phyloP scores from a whole-genome alignment of 1,140 invertebrate genomes.

The Eriosoma lanigerum region DNA sequence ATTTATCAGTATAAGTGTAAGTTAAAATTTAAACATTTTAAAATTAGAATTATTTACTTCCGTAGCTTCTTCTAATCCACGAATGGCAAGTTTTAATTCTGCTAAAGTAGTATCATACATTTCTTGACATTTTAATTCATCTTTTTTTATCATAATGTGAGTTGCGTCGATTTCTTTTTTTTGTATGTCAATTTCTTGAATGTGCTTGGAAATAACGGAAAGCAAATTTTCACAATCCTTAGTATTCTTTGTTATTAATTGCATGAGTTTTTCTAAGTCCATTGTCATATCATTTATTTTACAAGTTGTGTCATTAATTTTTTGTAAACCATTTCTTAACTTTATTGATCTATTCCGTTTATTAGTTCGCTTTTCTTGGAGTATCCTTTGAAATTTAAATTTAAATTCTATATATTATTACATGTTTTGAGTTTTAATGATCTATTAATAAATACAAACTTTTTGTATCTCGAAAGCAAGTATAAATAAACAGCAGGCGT shows the following conservation, averaged over 20 bases:
- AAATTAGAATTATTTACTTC: conserved; percentile 60
- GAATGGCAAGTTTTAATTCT: conserved; percentile 80
- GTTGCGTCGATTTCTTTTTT: conserved; percentile 68
- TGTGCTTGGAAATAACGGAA: conserved; percentile 74
- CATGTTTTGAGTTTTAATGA: neutral
- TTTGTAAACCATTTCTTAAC: conserved; percentile 71
- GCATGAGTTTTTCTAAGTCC: conserved; percentile 55
- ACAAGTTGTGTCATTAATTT: conserved; percentile 72
- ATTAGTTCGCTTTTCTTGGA: conserved; percentile 70
- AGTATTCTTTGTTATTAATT: conserved; percentile 11
- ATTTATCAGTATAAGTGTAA: neutral
- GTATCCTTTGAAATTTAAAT: conserved; percentile 67
- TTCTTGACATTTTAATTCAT: conserved; percentile 76
- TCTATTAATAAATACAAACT: neutral
- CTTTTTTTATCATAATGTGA: conserved; percentile 72
- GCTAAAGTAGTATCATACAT: conserved; percentile 77
- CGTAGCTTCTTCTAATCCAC: conserved; percentile 78
- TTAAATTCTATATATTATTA: neutral
- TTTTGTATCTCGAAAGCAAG: conserved; percentile 19
- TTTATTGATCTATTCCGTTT: conserved; percentile 72
- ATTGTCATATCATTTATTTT: conserved; percentile 70
- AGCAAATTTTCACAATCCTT: conserved; percentile 72
- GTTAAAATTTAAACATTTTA: neutral
- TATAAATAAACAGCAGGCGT: conserved; percentile 12
- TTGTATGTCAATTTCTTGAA: conserved; percentile 77